phyloP scores from a whole-genome alignment of 2,888 invertebrate genomes.

The Brachyptera risi region DNA sequence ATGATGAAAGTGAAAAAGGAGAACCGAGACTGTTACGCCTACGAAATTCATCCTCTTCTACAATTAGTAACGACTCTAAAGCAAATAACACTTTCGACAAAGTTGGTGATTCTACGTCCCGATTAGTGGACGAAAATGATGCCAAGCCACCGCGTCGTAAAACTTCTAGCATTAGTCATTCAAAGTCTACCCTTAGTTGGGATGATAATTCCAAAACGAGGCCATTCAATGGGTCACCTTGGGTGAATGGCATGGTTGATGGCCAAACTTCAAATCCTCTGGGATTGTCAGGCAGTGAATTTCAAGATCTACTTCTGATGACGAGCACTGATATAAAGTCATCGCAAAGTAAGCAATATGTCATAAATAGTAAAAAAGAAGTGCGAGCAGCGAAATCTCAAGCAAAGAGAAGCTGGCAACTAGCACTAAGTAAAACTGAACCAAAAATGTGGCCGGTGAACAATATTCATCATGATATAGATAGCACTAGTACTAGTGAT shows the following conservation, averaged over 20 bases:
- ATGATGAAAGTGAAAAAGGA: conserved; percentile 20
- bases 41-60: not conserved
- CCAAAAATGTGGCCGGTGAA: not conserved
- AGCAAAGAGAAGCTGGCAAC: not conserved
- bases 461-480: not conserved
- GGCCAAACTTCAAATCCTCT: too few species aligned
- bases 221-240: too few species aligned
- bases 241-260: not conserved
- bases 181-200: not conserved
- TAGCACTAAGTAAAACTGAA: not conserved
- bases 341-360: not conserved
- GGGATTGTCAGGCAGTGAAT: too few species aligned
- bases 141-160: not conserved
- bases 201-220: not conserved
- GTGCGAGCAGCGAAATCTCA: not conserved
- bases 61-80: not conserved
- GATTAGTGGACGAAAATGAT: not conserved
- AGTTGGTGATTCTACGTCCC: not conserved
- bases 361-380: not conserved
- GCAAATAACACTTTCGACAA: too few species aligned
- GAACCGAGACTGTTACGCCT: conserved; percentile 29
- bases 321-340: too few species aligned
- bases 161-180: not conserved
- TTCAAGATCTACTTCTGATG: too few species aligned
- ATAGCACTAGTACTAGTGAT: not conserved